phyloP scores from a whole-genome alignment of 2,797 vertebrate genomes.

The Enteromius afrohamiltoni region DNA sequence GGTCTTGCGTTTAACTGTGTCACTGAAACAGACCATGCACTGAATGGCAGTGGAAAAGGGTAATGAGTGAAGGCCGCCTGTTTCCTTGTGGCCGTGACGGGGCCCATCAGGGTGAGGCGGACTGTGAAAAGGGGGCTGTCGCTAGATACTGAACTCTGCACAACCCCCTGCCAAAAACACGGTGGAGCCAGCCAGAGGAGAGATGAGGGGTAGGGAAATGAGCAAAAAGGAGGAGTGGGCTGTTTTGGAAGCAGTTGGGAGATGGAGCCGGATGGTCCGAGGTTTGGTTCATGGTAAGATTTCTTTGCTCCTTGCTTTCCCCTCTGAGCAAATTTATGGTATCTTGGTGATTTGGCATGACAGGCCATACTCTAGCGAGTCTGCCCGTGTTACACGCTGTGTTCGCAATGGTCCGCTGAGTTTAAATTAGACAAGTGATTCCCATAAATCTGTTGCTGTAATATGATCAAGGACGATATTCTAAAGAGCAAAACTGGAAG shows the following conservation, averaged over 20 bases:
- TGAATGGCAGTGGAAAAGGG: constrained; percentile 48
- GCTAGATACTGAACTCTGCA: constrained; percentile 78
- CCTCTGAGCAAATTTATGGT: constrained; percentile 59
- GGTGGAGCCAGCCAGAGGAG: constrained; percentile 73
- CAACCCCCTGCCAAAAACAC: constrained; percentile 77
- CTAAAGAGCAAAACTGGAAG: constrained; percentile 42
- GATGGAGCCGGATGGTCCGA: constrained; percentile 50
- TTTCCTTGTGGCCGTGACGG: constrained; percentile 48
- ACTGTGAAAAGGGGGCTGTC: constrained; percentile 69
- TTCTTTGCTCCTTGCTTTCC: constrained; percentile 53
- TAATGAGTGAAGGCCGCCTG: constrained; percentile 66
- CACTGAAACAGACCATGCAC: constrained; percentile 18
- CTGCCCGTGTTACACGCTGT: constrained; percentile 63
- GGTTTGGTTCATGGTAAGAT: constrained; percentile 59
- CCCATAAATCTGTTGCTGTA: constrained; percentile 70
- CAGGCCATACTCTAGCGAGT: constrained; percentile 66
- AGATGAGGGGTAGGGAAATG: constrained; percentile 51
- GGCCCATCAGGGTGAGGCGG: constrained; percentile 56
- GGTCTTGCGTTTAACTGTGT: constrained; percentile 14
- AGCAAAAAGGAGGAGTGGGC: constrained; percentile 52
- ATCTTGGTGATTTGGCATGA: constrained; percentile 68
- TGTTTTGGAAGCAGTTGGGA: constrained; percentile 52
- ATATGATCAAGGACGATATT: constrained; percentile 66
- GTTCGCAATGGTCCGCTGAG: constrained; percentile 68
- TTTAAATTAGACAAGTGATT: constrained; percentile 70